A percentile compares a stretch with the other conserved stretches of the same genome.
These are phyloP conservation scores for Rhynchopsitta pachyrhyncha DNA, from an alignment of 2,113 vertebrate species.

Conservation along the genomic window DNA sequence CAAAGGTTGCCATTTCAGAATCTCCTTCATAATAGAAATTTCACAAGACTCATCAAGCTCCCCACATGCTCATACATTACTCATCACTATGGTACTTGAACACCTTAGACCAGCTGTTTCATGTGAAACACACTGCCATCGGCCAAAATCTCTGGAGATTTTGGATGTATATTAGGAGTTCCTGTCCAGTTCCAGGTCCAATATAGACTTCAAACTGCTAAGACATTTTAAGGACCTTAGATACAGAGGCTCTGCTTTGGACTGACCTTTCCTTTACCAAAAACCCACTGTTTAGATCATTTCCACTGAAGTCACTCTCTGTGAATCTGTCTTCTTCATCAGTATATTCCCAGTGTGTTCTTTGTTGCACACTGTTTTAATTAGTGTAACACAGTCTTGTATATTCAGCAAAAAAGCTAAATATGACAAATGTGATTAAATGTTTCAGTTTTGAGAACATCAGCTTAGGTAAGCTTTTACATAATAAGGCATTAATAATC, in stretches of 20 bases:
- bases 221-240: neutral
- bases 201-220: neutral
- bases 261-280: conserved; percentile 24
- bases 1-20: neutral
- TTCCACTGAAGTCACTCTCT: conserved; percentile 53
- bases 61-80: neutral
- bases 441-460: conserved; percentile 84
- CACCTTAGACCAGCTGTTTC: conserved; percentile 35
- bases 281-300: conserved; percentile 34
- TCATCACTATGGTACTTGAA: neutral
- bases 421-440: conserved; percentile 91
- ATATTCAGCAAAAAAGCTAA: conserved; percentile 82
- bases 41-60: neutral
- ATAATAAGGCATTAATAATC: conserved; percentile 78
- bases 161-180: neutral
- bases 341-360: conserved; percentile 52
- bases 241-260: neutral
- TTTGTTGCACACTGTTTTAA: conserved; percentile 87
- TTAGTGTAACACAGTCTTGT: conserved; percentile 86
- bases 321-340: conserved; percentile 60
- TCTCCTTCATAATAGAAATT: neutral
- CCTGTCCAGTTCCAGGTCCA: neutral
- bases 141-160: conserved; percentile 4
- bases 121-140: neutral
- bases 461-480: conserved; percentile 87